These are phyloP conservation scores for Rhinatrema bivittatum DNA, from an alignment of 2,797 vertebrate species.

Conservation along the genomic window DNA sequence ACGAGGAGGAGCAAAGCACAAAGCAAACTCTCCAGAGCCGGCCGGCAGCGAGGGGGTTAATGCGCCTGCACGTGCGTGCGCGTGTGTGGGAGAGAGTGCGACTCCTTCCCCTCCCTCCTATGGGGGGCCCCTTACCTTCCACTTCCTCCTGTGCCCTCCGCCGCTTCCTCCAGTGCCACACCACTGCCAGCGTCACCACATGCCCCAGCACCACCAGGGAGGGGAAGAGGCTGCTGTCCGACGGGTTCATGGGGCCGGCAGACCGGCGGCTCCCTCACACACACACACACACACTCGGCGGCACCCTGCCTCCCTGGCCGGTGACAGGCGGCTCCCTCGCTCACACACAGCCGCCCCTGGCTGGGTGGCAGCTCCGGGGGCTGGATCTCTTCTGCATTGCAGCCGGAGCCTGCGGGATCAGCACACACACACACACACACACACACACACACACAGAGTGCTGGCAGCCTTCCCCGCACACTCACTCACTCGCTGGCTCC, in stretches of 20 bases:
- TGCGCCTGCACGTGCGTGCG: not conserved
- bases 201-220: conserved; percentile 58
- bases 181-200: conserved; percentile 43
- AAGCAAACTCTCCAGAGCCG: no score
- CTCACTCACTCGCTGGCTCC: not conserved
- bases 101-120: no score
- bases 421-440: no score
- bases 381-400: no score
- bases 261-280: not conserved
- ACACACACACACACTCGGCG: not conserved
- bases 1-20: no score
- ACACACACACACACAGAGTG: no score
- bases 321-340: not conserved
- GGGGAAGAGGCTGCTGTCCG: conserved; percentile 38
- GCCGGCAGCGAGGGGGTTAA: not conserved
- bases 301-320: not conserved
- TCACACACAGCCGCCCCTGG: not conserved
- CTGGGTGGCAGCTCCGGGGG: no score
- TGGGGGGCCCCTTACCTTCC: conserved; percentile 55
- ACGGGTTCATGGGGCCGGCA: not conserved
- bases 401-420: no score
- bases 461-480: no score
- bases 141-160: conserved; percentile 8
- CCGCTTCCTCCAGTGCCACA: conserved; percentile 51
- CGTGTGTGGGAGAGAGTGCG: not conserved